These are phyloP conservation scores for Solea senegalensis DNA, from an alignment of 2,113 vertebrate genomes.

Conservation along the genomic window DNA sequence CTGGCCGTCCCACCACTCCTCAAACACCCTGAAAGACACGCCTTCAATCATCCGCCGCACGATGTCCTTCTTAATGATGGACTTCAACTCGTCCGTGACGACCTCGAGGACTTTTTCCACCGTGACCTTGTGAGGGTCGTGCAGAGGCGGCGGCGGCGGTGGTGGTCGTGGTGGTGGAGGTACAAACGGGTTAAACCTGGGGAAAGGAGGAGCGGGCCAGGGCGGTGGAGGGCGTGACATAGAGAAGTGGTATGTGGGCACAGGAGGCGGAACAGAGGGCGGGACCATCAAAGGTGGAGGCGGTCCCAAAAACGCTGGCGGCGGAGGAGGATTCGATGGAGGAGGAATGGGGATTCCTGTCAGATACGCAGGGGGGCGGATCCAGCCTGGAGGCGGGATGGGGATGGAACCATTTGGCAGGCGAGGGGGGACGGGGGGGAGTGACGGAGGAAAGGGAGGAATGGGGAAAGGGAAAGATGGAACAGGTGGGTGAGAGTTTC, in stretches of 20 bases:
- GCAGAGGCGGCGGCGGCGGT: too few relatives aligned
- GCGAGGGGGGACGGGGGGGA: constrained; percentile 58
- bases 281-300: constrained; percentile 56
- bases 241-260: constrained; percentile 80
- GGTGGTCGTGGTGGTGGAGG: constrained; percentile 92
- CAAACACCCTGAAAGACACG: constrained; percentile 92
- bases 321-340: constrained; percentile 46
- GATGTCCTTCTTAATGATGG: constrained; percentile 93
- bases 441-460: constrained; percentile 47
- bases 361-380: constrained; percentile 37
- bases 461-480: constrained; percentile 43
- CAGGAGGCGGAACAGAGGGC: constrained; percentile 65
- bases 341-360: constrained; percentile 40
- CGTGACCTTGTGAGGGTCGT: constrained; percentile 87
- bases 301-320: constrained; percentile 47
- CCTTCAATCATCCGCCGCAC: constrained; percentile 94
- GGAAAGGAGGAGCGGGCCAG: constrained; percentile 82
- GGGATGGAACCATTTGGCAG: constrained; percentile 68
- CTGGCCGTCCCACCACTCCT: constrained; percentile 95
- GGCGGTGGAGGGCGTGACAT: constrained; percentile 78
- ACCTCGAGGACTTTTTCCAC: constrained; percentile 90
- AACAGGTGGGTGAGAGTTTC: constrained; percentile 14
- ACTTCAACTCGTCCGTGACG: constrained; percentile 91
- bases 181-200: constrained; percentile 89
- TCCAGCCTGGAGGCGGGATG: constrained; percentile 75